Percentiles rank a stretch among this genome's conserved stretches.
Evolutionary conservation across 2,888 invertebrate species (phyloP).

Genomic region (Panzeria rudis): DNA sequence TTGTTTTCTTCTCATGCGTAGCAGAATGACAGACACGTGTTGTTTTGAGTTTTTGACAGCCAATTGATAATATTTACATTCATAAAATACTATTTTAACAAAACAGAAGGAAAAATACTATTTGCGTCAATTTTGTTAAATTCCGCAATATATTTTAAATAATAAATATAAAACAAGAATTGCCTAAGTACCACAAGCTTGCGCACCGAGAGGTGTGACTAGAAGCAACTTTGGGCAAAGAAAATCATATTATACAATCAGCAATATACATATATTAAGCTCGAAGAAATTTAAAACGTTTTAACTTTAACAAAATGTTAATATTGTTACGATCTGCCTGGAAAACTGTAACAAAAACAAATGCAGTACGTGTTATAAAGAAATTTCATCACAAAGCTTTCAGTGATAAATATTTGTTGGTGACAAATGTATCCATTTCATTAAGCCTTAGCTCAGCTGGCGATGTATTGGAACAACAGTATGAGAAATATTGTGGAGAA

Average conservation of each 20-base stretch:
- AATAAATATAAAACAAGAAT: conserved; percentile 10
- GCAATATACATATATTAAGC: background rate
- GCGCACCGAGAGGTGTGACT: conserved; percentile 58
- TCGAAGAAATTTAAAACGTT: background rate
- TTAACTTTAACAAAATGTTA: conserved; percentile 45
- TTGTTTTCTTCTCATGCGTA: too few relatives aligned
- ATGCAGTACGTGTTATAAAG: conserved; percentile 66
- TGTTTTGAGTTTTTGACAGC: conserved; percentile 40
- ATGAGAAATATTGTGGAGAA: conserved; percentile 87
- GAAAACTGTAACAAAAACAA: conserved; percentile 58
- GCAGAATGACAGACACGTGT: conserved; percentile 18
- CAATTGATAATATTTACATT: conserved; percentile 38
- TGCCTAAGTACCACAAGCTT: conserved; percentile 11
- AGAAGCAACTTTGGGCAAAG: conserved; percentile 14
- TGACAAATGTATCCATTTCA: conserved; percentile 92
- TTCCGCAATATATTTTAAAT: conserved; percentile 25
- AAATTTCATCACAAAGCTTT: conserved; percentile 84
- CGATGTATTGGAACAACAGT: conserved; percentile 91
- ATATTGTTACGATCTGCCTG: conserved; percentile 50
- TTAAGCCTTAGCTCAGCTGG: conserved; percentile 90
- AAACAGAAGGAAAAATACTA: too few relatives aligned
- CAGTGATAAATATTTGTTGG: conserved; percentile 87
- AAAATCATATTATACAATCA: conserved; percentile 56
- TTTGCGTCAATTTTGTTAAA: conserved; percentile 22
- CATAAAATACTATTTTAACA: background rate